Base-by-base conservation (phyloP, 2,113 vertebrate genomes). In the Takifugu bimaculatus region DNA sequence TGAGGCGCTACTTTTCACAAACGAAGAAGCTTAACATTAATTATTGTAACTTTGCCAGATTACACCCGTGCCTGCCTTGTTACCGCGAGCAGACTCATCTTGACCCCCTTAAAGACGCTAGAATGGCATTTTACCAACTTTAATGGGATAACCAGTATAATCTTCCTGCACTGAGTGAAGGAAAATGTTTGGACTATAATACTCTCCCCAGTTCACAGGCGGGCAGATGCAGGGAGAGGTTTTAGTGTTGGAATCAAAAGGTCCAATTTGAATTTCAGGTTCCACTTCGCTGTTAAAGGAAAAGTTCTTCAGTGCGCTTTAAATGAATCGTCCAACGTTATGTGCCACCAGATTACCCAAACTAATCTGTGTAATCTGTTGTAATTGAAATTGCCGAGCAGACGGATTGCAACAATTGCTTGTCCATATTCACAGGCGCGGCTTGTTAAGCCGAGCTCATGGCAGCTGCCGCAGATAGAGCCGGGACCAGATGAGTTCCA, bases 121-220 rank as follows among this genome's bases (percentile, higher is more conserved):
- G 95, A 99, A 98, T 97, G 94, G 96, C 95, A 94, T 98, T 97
- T 96, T 95, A 96, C 93, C 94, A 97, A 96, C 95, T 97, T 98
- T 97, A 98, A 99, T 98, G 94, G 96, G 95, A 98, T 98, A 98
- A 97, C 95, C 94, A 92, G 95, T 96, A 95, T 99, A 99, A 99
- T 97, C 96, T 98, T 95, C 94, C 93, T 93, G 91, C 92, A 92
- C 92, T 94, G 93, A 93, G 92, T 92, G 90, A 92, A 87, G 91
- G 93, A 93, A 93, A 94, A 93, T 94, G 92, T 95, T 94, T 90
- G 85, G 92, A 94, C 91, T 87, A 95, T 98, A 98, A 99, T 96
- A 97, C 94, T 92, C 92, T 92, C 91, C 92, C 91, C 91, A 91
- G 91, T 93, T 94, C 90, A 72, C 73, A 67, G 57, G 45, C 45